Base-by-base conservation (phyloP, 2,113 vertebrate genomes). In the Chionodraco myersi region DNA sequence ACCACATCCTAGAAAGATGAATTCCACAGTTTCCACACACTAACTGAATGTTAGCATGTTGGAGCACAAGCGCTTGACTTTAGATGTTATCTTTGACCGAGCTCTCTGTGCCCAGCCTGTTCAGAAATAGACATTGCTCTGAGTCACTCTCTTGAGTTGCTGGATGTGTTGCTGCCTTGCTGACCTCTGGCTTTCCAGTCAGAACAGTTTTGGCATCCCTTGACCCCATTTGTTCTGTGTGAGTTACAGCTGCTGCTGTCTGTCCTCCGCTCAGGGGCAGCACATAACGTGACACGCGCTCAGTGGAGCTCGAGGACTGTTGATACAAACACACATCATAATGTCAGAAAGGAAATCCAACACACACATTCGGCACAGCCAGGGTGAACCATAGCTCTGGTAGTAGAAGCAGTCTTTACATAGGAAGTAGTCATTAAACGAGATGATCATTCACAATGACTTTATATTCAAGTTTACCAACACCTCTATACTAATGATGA, bases 201-300 rank as follows among this genome's bases (percentile, higher is more conserved):
- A 53, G 72, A 48, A 80, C 74, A 71, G 80, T 85, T 93, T 90
- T 92, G 90, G 90, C 90, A 15, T 89, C 91, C 61, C 69, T 75
- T 87, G 88, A 92, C 90, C 84, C 83, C 68, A 48, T 91, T 92
- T 92, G 89, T 93, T 84, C 73, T 80, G 67, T 68, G 86, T 66
- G 78, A 84, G 68, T 86, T 87, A 30, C 88, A 92, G 91, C 91
- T 93, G 92, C 82, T 84, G 89, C 90, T 88, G 89, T 91, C 91
- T 51, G 80, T 93, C 82, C 71, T 66, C 63, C 62, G 62, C 64
- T 60, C 63, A 21, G 23, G 15, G 52, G 47, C 79, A 47, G 72
- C 72, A 10, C 34, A 6, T 15, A n/a, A 5, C 36, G 79, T 3
- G 23, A 65, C n/a, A 47, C 52, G 41, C 77, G 41, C 54, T 14